Evolutionary conservation across 1,140 invertebrate genomes (phyloP), one percentile per base, ranked within the genome.

Genomic region (Drosophila arawakana): DNA sequence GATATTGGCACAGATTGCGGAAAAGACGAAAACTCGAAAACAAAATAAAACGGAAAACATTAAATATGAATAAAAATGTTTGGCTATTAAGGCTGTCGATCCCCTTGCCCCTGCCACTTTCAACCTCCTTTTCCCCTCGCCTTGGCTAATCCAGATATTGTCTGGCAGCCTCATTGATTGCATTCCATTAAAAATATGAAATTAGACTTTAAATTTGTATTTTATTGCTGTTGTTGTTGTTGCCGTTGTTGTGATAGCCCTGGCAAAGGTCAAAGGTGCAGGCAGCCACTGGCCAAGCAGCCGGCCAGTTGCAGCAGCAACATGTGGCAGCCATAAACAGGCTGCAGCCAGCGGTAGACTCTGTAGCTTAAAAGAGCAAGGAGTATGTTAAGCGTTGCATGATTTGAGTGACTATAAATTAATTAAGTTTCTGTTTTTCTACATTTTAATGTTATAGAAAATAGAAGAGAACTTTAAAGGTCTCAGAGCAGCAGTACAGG

Each of bases 231-330:
- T 10, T 30, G 37, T 11, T 37, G 46, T 39, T 60, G 59, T 8
- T 46, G 59, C 58, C 61, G 61, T 75, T 79, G 59, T 63, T 63
- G 58, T 39, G 47, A 50, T 30, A 44, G 11, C 75, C 7, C 44
- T 65, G 54, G 21, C 70, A 86, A 88, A 86, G 82, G 83, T 86
- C 83, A 86, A 80, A 86, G 82, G 80, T 88, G 83, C 46, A 37
- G 59, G 62, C 77, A 65, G 75, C 73, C 73, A 71, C 73, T 70
- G 66, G 66, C 67, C 73, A 74, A 57, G 72, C 73, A 71, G 73
- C 73, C 67, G 52, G 44, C 44, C 44, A 63, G 30, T 47, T 37
- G 57, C 46, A 54, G 39, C 52, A 61, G 35, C 68, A 76, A 76
- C 66, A 72, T 76, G 68, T 76, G 68, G 73, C 73, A 37, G 55